Evolutionary conservation across 2,797 vertebrate species (phyloP).

Genomic region (Mus minutoides): DNA sequence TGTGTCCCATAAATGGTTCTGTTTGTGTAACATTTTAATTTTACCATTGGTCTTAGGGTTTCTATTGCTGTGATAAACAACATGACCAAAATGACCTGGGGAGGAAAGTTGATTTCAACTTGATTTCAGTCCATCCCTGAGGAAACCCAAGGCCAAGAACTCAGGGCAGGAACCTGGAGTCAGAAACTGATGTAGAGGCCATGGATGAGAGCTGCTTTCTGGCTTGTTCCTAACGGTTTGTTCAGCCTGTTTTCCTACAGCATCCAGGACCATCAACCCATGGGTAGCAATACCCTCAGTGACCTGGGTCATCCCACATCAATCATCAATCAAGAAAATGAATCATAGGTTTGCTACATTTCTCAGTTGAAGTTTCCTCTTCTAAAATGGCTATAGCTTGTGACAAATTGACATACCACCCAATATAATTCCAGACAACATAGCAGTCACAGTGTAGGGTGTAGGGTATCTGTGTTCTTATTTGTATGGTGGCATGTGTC

Average conservation of each 20-base stretch:
- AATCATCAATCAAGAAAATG: neutral
- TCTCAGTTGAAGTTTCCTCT: neutral
- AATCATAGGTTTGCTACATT: neutral
- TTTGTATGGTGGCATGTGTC: neutral
- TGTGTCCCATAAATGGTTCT: neutral
- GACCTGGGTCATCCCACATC: neutral
- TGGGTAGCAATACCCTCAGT: too few relatives aligned
- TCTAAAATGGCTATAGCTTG: neutral
- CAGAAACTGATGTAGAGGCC: neutral
- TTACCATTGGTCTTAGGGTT: neutral
- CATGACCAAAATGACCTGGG: neutral
- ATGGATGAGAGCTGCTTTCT: too few relatives aligned
- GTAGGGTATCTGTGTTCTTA: too few relatives aligned
- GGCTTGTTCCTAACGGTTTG: neutral
- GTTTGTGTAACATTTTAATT: conserved; percentile 4
- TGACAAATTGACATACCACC: neutral
- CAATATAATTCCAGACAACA: neutral
- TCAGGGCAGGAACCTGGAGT: neutral
- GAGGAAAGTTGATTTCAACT: neutral
- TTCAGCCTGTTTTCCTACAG: neutral
- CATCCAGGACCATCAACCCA: neutral
- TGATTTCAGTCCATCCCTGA: neutral
- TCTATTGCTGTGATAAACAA: neutral
- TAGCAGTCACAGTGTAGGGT: neutral
- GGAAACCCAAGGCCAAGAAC: neutral